Base-by-base conservation (phyloP, 2,888 invertebrate genomes). In the Cenopis cana region DNA sequence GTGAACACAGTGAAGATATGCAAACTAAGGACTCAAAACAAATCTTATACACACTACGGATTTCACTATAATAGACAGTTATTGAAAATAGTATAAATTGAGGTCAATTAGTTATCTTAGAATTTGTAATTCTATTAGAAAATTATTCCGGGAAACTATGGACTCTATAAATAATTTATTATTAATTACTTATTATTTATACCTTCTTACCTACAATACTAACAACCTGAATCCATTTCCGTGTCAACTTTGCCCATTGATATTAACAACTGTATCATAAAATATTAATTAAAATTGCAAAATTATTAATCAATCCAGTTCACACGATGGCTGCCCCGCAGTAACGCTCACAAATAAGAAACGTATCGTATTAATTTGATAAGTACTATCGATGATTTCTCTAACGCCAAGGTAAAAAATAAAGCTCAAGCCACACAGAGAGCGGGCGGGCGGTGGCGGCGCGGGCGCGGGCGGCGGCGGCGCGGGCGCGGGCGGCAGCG, bases 181-280 rank as follows among this genome's bases (percentile, higher is more conserved):
- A 68, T 61, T 61, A 46, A 33, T 68, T 60, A 61, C 60, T 33
- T 73, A 74, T 76, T 33, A 76, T 14, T 20, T 8, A 46, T 33
- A 33, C 29, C 29, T 29, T 29, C 2, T 5, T 29, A 41, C n/a
- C 5, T n/a, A n/a, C 14, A 8, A n/a, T n/a, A 46, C 46, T 46
- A 8, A 46, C 46, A 46, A 46, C 46, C n/a, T n/a, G 0, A 46
- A 2, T 55, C 24, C 6, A 20, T 12, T 5, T 5, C 20, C 18
- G 20, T 52, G 14, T 14, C 55, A n/a, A 59, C 20, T 59, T 59
- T 59, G 24, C 59, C 57, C 57, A 20, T 38, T n/a, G 6, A 29
- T 4, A 54, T 11, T n/a, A n/a, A 33, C n/a, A 36, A 38, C 38
- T 12, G 0, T 20, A 2, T 36, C n/a, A 17, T 18, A 33, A 56